These are phyloP conservation scores for Aphelinus certus DNA, from an alignment of 1,140 invertebrate genomes.

Conservation along the genomic window DNA sequence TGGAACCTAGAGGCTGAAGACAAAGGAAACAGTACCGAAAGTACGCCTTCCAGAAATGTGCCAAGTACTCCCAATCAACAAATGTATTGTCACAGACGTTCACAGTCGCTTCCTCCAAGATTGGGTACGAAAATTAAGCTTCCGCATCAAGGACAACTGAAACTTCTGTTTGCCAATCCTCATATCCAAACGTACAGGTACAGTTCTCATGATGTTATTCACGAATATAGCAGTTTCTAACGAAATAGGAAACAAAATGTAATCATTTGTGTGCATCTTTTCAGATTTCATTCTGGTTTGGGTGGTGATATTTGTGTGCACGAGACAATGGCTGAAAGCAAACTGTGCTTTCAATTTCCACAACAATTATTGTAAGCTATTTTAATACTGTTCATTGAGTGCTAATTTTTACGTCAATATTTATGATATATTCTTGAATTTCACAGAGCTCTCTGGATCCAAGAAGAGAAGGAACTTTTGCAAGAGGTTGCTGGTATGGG, in stretches of 20 bases:
- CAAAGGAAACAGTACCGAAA: constrained; percentile 75
- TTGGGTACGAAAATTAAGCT: constrained; percentile 83
- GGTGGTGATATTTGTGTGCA: constrained; percentile 92
- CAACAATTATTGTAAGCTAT: constrained; percentile 86
- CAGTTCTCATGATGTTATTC: constrained; percentile 1
- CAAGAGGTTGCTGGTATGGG: constrained; percentile 90
- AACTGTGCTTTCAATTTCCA: constrained; percentile 85
- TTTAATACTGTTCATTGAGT: neutral
- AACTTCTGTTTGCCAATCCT: constrained; percentile 80
- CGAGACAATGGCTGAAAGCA: constrained; percentile 93
- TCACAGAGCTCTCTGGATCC: constrained; percentile 86
- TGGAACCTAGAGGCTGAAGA: constrained; percentile 84
- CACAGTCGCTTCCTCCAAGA: constrained; percentile 85
- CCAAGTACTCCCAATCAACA: constrained; percentile 54
- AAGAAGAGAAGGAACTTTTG: constrained; percentile 89
- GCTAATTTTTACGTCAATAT: constrained; percentile 11
- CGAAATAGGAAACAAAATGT: too few species aligned
- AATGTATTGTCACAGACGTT: constrained; percentile 76
- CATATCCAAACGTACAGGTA: constrained; percentile 83
- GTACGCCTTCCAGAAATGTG: constrained; percentile 71
- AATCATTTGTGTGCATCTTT: neutral
- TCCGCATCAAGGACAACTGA: constrained; percentile 78
- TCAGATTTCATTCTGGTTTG: constrained; percentile 84
- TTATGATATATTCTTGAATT: constrained; percentile 36
- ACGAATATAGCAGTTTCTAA: neutral